Percentiles rank a stretch among this genome's conserved stretches.
phyloP scores from a whole-genome alignment of 2,113 vertebrate species.

The Clarias macrocephalus region DNA sequence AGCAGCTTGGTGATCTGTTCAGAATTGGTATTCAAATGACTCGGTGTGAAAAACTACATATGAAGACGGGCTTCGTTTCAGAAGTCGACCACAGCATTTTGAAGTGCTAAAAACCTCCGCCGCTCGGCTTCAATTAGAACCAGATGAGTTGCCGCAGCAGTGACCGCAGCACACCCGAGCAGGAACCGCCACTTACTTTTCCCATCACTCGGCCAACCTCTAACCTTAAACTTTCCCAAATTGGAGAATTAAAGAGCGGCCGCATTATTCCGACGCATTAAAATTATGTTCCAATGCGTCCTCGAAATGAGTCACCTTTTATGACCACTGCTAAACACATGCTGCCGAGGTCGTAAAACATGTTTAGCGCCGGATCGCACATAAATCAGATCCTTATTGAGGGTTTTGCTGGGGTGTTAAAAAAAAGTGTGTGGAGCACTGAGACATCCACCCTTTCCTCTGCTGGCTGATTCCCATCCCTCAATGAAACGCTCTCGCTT shows the following conservation, averaged over 20 bases:
- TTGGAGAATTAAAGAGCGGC: conserved; percentile 52
- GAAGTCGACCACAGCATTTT: conserved; percentile 17
- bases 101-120: conserved; percentile 33
- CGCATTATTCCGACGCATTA: conserved; percentile 57
- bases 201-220: conserved; percentile 23
- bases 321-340: conserved; percentile 42
- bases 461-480: background rate
- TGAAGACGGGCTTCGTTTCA: conserved; percentile 39
- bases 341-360: conserved; percentile 59
- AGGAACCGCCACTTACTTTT: conserved; percentile 24
- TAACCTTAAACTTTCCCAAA: conserved; percentile 37
- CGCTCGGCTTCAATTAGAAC: conserved; percentile 32
- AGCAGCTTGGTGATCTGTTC: background rate
- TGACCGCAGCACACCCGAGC: conserved; percentile 43
- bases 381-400: conserved; percentile 67
- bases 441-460: background rate
- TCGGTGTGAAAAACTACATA: background rate
- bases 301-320: conserved; percentile 37
- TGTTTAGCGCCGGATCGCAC: conserved; percentile 55
- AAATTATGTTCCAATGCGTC: conserved; percentile 58
- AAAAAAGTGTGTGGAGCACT: conserved; percentile 16
- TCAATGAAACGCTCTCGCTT: background rate
- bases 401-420: conserved; percentile 50
- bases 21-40: background rate
- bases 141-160: conserved; percentile 41